Evolutionary conservation across 2,113 vertebrate genomes (phyloP).

Genomic region (Engraulis encrasicolus): DNA sequence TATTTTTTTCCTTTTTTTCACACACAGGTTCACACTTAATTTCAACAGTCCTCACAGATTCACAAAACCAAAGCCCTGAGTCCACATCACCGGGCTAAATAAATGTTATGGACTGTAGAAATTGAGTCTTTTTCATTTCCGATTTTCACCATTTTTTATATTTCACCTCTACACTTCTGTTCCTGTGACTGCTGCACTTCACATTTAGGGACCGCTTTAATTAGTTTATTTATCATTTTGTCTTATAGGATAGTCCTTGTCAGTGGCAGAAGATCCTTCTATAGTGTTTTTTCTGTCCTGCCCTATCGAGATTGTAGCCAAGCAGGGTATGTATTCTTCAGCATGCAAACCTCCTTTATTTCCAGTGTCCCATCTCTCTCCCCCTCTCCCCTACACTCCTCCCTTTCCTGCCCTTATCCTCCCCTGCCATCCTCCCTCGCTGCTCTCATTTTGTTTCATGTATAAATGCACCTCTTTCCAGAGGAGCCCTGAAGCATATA

Average conservation of each 20-base stretch:
- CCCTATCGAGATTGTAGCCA: constrained; percentile 98
- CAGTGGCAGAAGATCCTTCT: constrained; percentile 99
- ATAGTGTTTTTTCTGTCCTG: constrained; percentile 99
- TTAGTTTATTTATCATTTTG: constrained; percentile 78
- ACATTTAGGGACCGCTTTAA: constrained; percentile 72
- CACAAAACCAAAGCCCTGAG: not conserved
- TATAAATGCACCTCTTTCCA: not conserved
- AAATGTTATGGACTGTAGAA: not conserved
- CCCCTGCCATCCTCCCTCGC: constrained; percentile 19
- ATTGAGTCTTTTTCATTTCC: not conserved
- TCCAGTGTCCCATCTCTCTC: constrained; percentile 55
- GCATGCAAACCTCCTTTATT: constrained; percentile 69
- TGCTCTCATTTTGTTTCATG: not conserved
- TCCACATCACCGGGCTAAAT: too few relatives aligned
- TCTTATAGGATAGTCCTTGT: constrained; percentile 99
- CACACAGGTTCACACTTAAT: not conserved
- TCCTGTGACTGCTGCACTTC: constrained; percentile 58
- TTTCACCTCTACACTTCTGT: constrained; percentile 60
- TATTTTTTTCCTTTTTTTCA: not conserved
- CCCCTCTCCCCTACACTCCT: constrained; percentile 53
- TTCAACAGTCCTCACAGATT: not conserved
- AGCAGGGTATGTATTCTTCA: constrained; percentile 92
- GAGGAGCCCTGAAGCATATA: not conserved
- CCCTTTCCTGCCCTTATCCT: constrained; percentile 48
- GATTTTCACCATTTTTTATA: constrained; percentile 45